Conservation (phyloP, 2,797 vertebrate species). For the Amniataba percoides region DNA sequence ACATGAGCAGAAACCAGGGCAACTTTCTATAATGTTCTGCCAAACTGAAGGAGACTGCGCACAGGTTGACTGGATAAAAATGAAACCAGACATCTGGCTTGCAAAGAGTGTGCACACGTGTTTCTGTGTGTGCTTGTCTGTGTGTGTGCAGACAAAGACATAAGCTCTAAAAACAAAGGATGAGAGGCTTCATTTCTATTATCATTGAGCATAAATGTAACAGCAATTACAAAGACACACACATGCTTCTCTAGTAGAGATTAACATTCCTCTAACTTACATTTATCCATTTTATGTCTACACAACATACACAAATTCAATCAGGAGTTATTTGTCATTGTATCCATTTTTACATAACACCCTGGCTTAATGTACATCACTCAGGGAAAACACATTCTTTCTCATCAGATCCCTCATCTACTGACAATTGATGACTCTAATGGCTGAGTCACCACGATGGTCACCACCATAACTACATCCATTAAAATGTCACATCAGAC, state of each 20-base stretch:
- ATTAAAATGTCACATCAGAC: slow-evolving; percentile 36
- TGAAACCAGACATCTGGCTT: slow-evolving; percentile 48
- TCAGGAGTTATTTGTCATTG: too few relatives aligned
- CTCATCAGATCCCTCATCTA: slow-evolving; percentile 17
- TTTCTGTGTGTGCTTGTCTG: slow-evolving; percentile 2
- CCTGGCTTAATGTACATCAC: background rate
- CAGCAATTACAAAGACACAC: background rate
- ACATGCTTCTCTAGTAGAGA: background rate
- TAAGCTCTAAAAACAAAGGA: slow-evolving; percentile 19
- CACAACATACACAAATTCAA: too few relatives aligned
- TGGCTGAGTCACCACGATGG: background rate
- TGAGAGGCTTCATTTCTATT: slow-evolving; percentile 3
- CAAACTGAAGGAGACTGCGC: slow-evolving; percentile 35
- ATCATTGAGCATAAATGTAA: background rate
- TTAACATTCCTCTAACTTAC: background rate
- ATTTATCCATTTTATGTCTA: background rate
- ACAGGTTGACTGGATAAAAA: slow-evolving; percentile 34
- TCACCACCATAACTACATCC: background rate
- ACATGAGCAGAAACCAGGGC: slow-evolving; percentile 8
- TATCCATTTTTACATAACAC: background rate
- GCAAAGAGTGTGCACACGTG: background rate
- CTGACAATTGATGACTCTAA: slow-evolving; percentile 15
- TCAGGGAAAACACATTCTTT: background rate
- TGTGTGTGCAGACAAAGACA: slow-evolving; percentile 4
- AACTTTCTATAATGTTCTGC: slow-evolving; percentile 36